Evolutionary conservation across 2,888 invertebrate genomes (phyloP).

Genomic region (Chironomus riparius): DNA sequence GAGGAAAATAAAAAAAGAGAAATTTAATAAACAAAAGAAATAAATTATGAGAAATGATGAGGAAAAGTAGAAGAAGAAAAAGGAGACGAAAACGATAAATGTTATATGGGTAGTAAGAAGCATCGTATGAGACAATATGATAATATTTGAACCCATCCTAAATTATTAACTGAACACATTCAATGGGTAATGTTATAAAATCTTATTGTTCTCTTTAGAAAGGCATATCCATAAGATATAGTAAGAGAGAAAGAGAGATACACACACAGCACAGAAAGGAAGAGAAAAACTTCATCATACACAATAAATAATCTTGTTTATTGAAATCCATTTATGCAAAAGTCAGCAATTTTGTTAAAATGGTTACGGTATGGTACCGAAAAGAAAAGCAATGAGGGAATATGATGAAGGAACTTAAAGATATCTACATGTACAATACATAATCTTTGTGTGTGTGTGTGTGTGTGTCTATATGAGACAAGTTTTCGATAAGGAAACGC

Average conservation of each 20-base stretch:
- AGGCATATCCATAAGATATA: too few species aligned
- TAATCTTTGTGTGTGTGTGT: too few species aligned
- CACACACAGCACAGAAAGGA: too few species aligned
- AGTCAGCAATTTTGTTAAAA: neutral
- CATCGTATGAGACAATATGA: neutral
- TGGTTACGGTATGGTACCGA: neutral
- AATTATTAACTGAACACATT: constrained; percentile 20
- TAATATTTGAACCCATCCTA: neutral
- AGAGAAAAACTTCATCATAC: neutral
- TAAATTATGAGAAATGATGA: neutral
- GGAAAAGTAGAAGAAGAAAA: constrained; percentile 29
- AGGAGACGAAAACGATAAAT: constrained; percentile 8
- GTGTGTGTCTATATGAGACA: too few species aligned
- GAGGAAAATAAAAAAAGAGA: constrained; percentile 36
- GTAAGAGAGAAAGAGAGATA: too few species aligned
- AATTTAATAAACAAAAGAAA: neutral
- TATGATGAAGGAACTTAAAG: neutral
- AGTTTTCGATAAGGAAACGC: neutral
- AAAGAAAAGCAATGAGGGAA: neutral
- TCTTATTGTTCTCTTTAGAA: constrained; percentile 1
- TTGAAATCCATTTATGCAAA: constrained; percentile 16
- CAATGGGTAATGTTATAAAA: constrained; percentile 18
- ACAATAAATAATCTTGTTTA: constrained; percentile 26
- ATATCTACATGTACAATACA: too few species aligned
- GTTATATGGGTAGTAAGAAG: too few species aligned